phyloP scores from a whole-genome alignment of 2,888 invertebrate genomes.

The Idaea dimidiata region DNA sequence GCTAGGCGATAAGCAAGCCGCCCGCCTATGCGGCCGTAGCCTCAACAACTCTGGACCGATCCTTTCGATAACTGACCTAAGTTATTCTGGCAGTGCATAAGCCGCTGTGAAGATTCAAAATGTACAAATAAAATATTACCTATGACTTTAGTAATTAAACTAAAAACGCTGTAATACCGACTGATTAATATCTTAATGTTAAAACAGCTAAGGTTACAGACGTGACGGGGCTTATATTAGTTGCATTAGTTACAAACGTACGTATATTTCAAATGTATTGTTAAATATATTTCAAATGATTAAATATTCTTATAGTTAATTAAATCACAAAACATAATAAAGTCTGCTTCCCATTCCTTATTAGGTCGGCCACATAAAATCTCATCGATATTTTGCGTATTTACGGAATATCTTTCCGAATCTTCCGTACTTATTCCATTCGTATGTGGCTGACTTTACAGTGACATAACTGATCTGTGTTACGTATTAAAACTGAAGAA shows the following conservation, averaged over 20 bases:
- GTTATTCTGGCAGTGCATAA: constrained; percentile 43
- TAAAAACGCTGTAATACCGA: constrained; percentile 19
- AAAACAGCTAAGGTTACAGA: constrained; percentile 6
- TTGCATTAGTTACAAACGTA: neutral
- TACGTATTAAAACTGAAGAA: constrained; percentile 46
- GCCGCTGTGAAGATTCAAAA: constrained; percentile 28
- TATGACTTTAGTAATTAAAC: constrained; percentile 13
- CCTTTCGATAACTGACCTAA: constrained; percentile 16
- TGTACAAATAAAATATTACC: constrained; percentile 26
- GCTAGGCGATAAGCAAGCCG: too few species aligned
- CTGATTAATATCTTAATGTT: constrained; percentile 6
- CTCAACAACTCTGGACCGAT: constrained; percentile 6
- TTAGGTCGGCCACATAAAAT: too few species aligned
- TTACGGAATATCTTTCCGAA: too few species aligned
- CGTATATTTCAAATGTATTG: neutral
- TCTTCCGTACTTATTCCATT: too few species aligned
- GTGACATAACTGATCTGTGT: constrained; percentile 50
- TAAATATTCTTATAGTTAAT: constrained; percentile 1
- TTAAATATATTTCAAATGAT: constrained; percentile 4
- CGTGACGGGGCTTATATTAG: neutral
- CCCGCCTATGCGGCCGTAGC: too few species aligned
- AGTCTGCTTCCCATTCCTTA: neutral
- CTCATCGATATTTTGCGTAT: too few species aligned
- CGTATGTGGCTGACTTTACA: neutral
- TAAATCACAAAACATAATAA: constrained; percentile 11